These are phyloP conservation scores for Dicentrarchus labrax DNA, from an alignment of 2,113 vertebrate genomes.

Conservation along the genomic window DNA sequence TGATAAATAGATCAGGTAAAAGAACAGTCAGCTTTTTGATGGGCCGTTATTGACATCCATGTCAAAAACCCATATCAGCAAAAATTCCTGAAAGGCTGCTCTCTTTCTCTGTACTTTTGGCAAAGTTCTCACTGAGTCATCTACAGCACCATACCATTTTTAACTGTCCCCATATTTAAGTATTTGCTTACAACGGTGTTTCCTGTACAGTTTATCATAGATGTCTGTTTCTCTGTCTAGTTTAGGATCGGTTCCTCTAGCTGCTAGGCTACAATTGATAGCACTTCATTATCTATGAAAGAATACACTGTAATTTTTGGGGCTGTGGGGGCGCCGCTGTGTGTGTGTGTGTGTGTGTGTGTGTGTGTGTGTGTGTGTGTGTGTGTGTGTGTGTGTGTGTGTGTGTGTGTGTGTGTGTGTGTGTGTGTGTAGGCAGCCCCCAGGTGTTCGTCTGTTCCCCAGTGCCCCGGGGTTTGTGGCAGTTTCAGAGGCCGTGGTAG, in stretches of 20 bases:
- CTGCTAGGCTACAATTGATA: background rate
- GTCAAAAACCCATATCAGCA: slow-evolving; percentile 16
- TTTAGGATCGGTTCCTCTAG: background rate
- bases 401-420: slow-evolving; percentile 25
- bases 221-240: slow-evolving; percentile 1
- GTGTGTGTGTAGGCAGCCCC: slow-evolving; percentile 87
- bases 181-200: background rate
- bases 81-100: background rate
- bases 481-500: slow-evolving; percentile 83
- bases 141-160: background rate
- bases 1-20: slow-evolving; percentile 19
- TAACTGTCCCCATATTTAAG: background rate
- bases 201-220: background rate
- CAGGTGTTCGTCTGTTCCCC: slow-evolving; percentile 89
- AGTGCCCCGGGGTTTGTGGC: slow-evolving; percentile 84
- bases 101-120: background rate
- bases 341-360: slow-evolving; percentile 27
- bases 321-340: background rate
- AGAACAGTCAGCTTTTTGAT: slow-evolving; percentile 23
- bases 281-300: background rate
- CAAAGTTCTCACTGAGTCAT: background rate
- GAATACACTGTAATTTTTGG: background rate
- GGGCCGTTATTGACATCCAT: slow-evolving; percentile 8
- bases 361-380: slow-evolving; percentile 27
- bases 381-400: slow-evolving; percentile 23